Evolutionary conservation across 2,797 vertebrate species (phyloP), one percentile per base, ranked within the genome.

Genomic region (Perodicticus potto): DNA sequence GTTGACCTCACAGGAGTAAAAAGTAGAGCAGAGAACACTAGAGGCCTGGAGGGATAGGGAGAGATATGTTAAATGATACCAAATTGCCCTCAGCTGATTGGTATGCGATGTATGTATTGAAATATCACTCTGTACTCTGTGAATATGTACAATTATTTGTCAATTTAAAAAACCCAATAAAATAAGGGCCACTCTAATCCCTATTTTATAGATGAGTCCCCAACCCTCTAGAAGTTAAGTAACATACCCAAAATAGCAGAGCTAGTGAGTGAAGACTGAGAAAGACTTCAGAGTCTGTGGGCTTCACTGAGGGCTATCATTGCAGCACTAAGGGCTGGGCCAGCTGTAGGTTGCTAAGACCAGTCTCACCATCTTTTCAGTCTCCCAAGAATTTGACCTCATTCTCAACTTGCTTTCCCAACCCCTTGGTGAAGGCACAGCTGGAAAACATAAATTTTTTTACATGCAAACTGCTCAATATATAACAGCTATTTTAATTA

Each of bases 281-380:
- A 25, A 0, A 10, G 7, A 34, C 73, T 20, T 23, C 19, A 29
- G 32, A 27, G 23, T 7, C 63, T 7, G 8, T 0, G 2, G 17
- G 34, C 29, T 45, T 16, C 23, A 14, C 37, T 0, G 32, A 34
- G 20, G 53, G 37, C 37, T 90, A 40, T 53, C 25, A 29, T 43
- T 32, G 25, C 12, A 57, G 83, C 17, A 59, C 29, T 12, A 1
- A 43, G 59, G n/a, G 5, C 40, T 14, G 14, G 11, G 13, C 59
- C 72, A 7, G 12, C 11, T 0, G 37, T 55, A 7, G 63, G 74
- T 2, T 8, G 5, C 17, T 22, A 19, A 63, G 53, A 5, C 23
- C 3, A 14, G 82, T 29, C 13, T 49, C 63, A 53, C 6, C 14
- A 14, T 25, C 59, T 65, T 40, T 53, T 32, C 49, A 53, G 5